Conservation (phyloP, 1,140 invertebrate species). For the Brachionus angularis region DNA sequence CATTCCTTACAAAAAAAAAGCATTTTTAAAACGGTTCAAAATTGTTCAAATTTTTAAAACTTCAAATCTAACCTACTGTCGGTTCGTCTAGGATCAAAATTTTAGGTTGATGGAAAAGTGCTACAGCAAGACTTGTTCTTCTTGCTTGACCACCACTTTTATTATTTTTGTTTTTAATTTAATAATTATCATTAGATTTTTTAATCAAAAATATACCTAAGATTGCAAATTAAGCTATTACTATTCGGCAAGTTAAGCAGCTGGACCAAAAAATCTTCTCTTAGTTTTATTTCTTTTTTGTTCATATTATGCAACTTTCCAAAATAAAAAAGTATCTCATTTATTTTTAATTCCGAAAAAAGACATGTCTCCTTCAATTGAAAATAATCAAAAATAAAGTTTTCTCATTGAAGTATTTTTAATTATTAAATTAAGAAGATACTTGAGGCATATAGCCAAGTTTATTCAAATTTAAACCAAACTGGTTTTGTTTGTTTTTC, state of each 20-base stretch:
- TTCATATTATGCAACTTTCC: slow-evolving; percentile 87
- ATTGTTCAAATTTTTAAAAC: too few relatives aligned
- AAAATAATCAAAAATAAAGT: background rate
- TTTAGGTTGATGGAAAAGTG: slow-evolving; percentile 84
- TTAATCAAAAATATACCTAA: slow-evolving; percentile 64
- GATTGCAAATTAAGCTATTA: slow-evolving; percentile 68
- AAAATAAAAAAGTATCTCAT: slow-evolving; percentile 90
- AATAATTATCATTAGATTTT: background rate
- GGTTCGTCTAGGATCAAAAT: slow-evolving; percentile 90
- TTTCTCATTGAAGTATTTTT: too few relatives aligned
- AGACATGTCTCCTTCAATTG: slow-evolving; percentile 75
- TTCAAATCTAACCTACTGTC: slow-evolving; percentile 69
- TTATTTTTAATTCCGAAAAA: slow-evolving; percentile 87
- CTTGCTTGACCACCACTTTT: slow-evolving; percentile 83
- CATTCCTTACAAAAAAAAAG: slow-evolving; percentile 58
- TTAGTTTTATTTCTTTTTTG: slow-evolving; percentile 74
- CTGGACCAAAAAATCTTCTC: slow-evolving; percentile 78
- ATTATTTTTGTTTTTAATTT: slow-evolving; percentile 54
- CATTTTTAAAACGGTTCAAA: background rate
- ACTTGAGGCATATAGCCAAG: slow-evolving; percentile 60
- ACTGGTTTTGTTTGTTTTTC: slow-evolving; percentile 50
- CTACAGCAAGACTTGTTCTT: slow-evolving; percentile 82
- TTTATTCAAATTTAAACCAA: slow-evolving; percentile 53
- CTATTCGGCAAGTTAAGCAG: slow-evolving; percentile 61
- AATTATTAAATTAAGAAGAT: background rate